A percentile compares a stretch with the other conserved stretches of the same genome.
These are phyloP conservation scores for Pogona vitticeps DNA, from an alignment of 2,113 vertebrate species.

Conservation along the genomic window DNA sequence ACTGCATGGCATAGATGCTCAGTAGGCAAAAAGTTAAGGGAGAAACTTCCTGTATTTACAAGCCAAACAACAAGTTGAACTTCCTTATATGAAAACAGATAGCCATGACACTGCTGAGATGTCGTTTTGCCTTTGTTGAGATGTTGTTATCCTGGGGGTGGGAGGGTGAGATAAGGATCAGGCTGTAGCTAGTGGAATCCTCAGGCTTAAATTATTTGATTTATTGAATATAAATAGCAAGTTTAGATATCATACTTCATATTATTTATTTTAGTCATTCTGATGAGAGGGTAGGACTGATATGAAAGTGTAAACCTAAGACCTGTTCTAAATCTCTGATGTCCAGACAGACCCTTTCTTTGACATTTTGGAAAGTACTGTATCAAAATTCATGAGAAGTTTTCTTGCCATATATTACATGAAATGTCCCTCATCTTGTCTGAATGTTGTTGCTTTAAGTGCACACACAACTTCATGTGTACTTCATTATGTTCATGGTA, in stretches of 20 bases:
- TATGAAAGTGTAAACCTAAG: not conserved
- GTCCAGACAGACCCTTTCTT: not conserved
- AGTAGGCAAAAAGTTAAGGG: not conserved
- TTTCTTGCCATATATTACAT: too few species aligned
- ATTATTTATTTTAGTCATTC: not conserved
- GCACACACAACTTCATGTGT: not conserved
- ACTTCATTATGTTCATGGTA: not conserved
- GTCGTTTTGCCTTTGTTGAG: not conserved
- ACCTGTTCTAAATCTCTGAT: not conserved
- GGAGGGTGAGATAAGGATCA: not conserved
- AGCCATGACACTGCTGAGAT: not conserved
- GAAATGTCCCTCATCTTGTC: not conserved
- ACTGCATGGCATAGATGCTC: not conserved
- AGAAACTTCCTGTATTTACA: not conserved
- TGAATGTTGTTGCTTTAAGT: too few species aligned
- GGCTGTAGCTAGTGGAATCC: not conserved
- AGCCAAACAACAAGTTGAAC: not conserved
- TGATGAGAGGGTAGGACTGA: not conserved
- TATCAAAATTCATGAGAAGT: not conserved
- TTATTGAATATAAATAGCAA: too few species aligned
- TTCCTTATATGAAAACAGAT: not conserved
- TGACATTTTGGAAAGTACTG: not conserved
- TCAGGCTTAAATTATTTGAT: too few species aligned
- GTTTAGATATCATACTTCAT: too few species aligned
- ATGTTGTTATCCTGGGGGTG: not conserved